These are phyloP conservation scores for Discoglossus pictus DNA, from an alignment of 2,797 vertebrate genomes.

Conservation along the genomic window DNA sequence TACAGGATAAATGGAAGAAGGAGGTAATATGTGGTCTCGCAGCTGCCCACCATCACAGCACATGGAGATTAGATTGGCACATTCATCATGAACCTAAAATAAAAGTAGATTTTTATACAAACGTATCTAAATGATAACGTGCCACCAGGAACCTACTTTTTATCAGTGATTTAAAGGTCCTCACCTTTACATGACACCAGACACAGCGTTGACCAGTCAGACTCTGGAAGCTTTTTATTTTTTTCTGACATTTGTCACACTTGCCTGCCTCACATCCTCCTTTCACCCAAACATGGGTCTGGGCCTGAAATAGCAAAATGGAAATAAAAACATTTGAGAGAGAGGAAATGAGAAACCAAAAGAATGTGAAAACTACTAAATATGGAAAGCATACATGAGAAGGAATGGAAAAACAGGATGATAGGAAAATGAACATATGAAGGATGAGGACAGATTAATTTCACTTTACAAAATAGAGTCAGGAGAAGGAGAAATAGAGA, in stretches of 20 bases:
- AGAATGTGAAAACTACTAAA: too few species aligned
- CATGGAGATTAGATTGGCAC: slow-evolving; percentile 70
- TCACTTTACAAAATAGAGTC: background rate
- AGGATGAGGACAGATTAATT: too few species aligned
- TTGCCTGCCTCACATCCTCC: slow-evolving; percentile 84
- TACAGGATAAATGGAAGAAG: slow-evolving; percentile 87
- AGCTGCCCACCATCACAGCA: slow-evolving; percentile 82
- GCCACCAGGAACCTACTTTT: too few species aligned
- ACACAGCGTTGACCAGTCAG: slow-evolving; percentile 87
- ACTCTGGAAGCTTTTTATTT: slow-evolving; percentile 86
- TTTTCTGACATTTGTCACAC: slow-evolving; percentile 89
- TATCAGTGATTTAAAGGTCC: too few species aligned
- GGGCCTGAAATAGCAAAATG: slow-evolving; percentile 68
- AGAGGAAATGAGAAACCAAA: background rate
- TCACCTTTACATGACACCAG: slow-evolving; percentile 91
- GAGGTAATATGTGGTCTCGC: slow-evolving; percentile 87
- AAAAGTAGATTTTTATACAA: background rate
- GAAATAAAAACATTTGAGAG: background rate
- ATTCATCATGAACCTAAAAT: slow-evolving; percentile 84
- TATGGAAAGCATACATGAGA: too few species aligned
- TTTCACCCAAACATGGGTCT: slow-evolving; percentile 86
- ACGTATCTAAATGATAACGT: too few species aligned
- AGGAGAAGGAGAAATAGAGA: too few species aligned
- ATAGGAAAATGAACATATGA: too few species aligned
- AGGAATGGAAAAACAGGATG: too few species aligned